Base-by-base conservation (phyloP, 2,888 invertebrate species). In the Agrypnus murinus region DNA sequence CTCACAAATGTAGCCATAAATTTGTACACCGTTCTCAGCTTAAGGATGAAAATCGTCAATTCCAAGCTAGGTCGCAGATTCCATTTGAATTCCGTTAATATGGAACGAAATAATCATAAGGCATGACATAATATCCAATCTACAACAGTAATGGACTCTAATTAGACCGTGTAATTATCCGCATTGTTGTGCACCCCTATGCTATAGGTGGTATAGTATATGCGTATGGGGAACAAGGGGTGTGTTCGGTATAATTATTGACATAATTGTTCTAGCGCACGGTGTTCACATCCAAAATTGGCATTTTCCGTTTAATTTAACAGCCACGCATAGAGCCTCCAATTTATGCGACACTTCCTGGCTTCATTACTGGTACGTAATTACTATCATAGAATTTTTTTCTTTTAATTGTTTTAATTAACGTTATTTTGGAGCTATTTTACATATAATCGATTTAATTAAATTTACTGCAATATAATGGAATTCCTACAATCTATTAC, bases 151-250 rank as follows among this genome's bases (percentile, higher is more conserved):
- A 64, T 64, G 53, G 34, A 64, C 53, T 57, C 55, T 65, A 65
- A 65, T 65, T 65, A 65, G 57, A 48, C 65, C 65, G 55, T 58
- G 43, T 65, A 65, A 65, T 65, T 65, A 65, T 65, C 65, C 38
- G 14, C 58, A 65, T 65, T 65, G 58, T 65, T 58, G 57, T 65
- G 25, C 58, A 46, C 57, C 65, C 57, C 46, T 57, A 57, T 65
- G 45, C 45, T 46, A 19, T 15, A 25, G 45, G 45, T 38, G 46
- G 15, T 36, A 64, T 64, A 25, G 25, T 25, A 31, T 65, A 58
- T 65, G 46, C 65, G 58, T 65, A 48, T 45, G 53, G 19, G 59
- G 36, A 64, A 64, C 32, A 55, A 50, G 64, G 62, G 64, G 53
- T 53, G 55, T 64, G 53, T 36, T 55, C 43, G 40, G 53, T 53